Conservation (phyloP, 2,113 vertebrate genomes). For the Nothocercus nigrocapillus region DNA sequence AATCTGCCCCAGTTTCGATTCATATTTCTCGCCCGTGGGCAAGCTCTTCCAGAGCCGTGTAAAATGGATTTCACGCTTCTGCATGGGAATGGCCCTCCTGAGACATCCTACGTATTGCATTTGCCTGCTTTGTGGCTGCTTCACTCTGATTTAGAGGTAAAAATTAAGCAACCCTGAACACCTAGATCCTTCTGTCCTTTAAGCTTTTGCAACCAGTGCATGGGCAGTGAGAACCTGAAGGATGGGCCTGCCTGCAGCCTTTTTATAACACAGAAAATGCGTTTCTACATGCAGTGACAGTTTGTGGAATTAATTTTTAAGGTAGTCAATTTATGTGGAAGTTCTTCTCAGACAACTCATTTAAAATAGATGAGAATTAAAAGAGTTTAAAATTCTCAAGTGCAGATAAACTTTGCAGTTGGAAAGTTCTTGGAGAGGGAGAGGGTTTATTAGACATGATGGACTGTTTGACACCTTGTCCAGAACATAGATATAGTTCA, state of each 20-base stretch:
- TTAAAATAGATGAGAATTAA: background rate
- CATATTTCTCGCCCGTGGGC: background rate
- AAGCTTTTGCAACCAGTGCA: background rate
- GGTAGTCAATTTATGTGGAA: background rate
- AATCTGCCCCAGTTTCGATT: background rate
- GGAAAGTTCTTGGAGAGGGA: background rate
- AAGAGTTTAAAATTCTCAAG: background rate
- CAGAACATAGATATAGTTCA: background rate
- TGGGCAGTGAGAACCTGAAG: background rate
- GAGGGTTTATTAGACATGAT: background rate
- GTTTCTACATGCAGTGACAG: background rate
- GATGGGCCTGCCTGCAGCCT: background rate
- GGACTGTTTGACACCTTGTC: background rate
- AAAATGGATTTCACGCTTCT: background rate
- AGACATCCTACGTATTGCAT: background rate
- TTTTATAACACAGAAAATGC: background rate
- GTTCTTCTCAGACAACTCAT: background rate
- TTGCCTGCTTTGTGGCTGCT: background rate
- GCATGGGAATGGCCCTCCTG: background rate
- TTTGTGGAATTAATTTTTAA: constrained; percentile 14
- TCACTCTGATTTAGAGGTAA: background rate
- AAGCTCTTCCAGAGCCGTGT: background rate
- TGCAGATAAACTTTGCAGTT: background rate
- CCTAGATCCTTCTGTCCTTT: background rate
- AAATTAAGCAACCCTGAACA: background rate